Percentiles rank a stretch among this genome's conserved stretches.
Evolutionary conservation across 2,888 invertebrate genomes (phyloP).

Genomic region (Lymantria dispar): DNA sequence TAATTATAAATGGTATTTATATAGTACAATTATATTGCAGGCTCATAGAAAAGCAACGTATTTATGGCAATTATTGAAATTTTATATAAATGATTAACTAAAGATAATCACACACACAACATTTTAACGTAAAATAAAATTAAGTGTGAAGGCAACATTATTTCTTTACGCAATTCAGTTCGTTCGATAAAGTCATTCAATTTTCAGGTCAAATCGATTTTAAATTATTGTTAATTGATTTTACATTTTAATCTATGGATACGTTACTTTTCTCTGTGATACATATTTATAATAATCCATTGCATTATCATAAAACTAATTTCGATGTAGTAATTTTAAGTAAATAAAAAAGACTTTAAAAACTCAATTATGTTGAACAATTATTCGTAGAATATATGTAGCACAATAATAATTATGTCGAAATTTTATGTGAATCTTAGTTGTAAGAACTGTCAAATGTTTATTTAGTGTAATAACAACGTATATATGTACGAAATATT

Average conservation of each 20-base stretch:
- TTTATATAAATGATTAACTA: no score
- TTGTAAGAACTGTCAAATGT: conserved; percentile 6
- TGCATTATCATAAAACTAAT: neutral
- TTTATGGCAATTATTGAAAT: no score
- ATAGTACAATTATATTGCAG: no score
- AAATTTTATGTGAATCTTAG: conserved; percentile 5
- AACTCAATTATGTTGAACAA: neutral
- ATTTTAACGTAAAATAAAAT: no score
- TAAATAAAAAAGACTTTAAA: conserved; percentile 2
- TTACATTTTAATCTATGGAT: neutral
- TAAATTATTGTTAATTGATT: neutral
- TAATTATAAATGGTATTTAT: no score
- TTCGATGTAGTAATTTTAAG: conserved; percentile 4
- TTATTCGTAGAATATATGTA: neutral
- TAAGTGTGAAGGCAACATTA: no score
- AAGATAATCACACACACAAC: no score
- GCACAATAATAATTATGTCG: neutral
- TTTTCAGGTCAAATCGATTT: no score
- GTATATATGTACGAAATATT: conserved; percentile 4
- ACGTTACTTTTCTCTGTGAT: neutral
- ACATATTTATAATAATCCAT: neutral
- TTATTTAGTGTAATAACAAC: conserved; percentile 6
- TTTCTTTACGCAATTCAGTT: no score
- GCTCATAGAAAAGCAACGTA: no score
- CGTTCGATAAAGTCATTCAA: no score